Evolutionary conservation across 1,140 invertebrate genomes (phyloP), one percentile per base, ranked within the genome.

Genomic region (Drosophila elegans): DNA sequence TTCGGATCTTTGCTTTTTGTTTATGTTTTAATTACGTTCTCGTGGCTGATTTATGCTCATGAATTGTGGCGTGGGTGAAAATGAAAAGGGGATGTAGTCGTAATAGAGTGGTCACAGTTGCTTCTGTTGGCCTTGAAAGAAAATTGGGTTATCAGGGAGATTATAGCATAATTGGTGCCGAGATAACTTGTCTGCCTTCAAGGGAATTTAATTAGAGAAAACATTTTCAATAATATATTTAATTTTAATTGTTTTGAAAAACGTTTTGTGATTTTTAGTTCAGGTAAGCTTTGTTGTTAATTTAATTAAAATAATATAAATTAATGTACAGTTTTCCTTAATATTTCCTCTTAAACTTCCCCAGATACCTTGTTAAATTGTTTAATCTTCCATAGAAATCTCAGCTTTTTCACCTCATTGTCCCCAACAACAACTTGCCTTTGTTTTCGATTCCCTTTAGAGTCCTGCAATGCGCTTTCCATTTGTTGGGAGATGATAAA

Each of bases 11-110:
- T 21, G 32, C 2, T 64, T 76, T 86, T 79, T 86, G 82, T 86
- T 86, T 88, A 86, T 88, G 66, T 82, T 83, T 82, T 88, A 86
- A 86, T 86, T 88, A 88, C 83, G 83, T 79, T 88, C 54, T 72
- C 71, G 79, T 53, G 79, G 74, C 68, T 86, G 83, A 86, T 86
- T 86, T 88, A 86, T 86, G 82, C 59, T 39, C 39, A 78, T 74
- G 56, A 57, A 77, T 60, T 16, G 29, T 16, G 29, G 21, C 27
- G 74, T 67, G 39, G 72, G 45, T 53, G 39, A n/a, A 2, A 10
- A 5, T 16, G 2, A 41, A 13, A 27, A 12, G 5, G 10, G 29
- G 27, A 6, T 57, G 45, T 21, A 21, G 42, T 44, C 55, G 38
- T 36, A 63, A 63, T 63, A 48, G 63, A 66, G 34, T 62, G 63